Percentiles rank a stretch among this genome's conserved stretches.
These are phyloP conservation scores for Diadegma fenestrale DNA, from an alignment of 2,888 invertebrate species.

Conservation along the genomic window DNA sequence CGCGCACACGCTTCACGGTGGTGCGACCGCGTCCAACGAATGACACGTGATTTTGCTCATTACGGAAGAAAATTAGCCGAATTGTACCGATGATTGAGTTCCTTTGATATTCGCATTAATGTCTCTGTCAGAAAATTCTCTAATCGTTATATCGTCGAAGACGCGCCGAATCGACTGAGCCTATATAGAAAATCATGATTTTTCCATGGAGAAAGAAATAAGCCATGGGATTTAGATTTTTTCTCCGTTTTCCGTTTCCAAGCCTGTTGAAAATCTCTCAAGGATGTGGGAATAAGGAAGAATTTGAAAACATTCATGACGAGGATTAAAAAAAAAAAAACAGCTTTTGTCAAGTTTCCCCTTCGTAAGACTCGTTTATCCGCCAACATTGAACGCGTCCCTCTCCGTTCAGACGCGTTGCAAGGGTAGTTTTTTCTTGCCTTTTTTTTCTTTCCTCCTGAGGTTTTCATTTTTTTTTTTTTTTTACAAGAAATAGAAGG, in stretches of 20 bases:
- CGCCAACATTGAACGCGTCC: neutral
- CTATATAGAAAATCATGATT: neutral
- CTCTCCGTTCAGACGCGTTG: constrained; percentile 8
- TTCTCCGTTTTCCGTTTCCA: neutral
- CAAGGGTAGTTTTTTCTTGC: constrained; percentile 3
- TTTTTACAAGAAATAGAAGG: constrained; percentile 23
- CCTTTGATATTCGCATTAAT: neutral
- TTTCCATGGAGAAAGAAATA: neutral
- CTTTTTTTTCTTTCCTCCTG: constrained; percentile 13
- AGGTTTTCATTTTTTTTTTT: constrained; percentile 1
- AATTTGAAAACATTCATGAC: neutral
- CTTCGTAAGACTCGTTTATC: constrained; percentile 6
- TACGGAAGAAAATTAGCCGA: constrained; percentile 47
- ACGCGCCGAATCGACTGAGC: neutral
- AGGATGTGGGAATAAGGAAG: constrained; percentile 2
- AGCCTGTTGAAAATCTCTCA: neutral
- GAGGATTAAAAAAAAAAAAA: neutral
- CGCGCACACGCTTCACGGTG: constrained; percentile 5
- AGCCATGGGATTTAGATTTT: neutral
- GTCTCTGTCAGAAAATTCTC: neutral
- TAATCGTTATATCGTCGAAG: neutral
- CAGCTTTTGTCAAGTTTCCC: neutral
- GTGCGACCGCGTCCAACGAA: constrained; percentile 32
- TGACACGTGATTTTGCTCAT: constrained; percentile 42
- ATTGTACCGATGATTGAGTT: neutral